Conservation (phyloP, 2,888 invertebrate species). For the Artemia sinica region DNA sequence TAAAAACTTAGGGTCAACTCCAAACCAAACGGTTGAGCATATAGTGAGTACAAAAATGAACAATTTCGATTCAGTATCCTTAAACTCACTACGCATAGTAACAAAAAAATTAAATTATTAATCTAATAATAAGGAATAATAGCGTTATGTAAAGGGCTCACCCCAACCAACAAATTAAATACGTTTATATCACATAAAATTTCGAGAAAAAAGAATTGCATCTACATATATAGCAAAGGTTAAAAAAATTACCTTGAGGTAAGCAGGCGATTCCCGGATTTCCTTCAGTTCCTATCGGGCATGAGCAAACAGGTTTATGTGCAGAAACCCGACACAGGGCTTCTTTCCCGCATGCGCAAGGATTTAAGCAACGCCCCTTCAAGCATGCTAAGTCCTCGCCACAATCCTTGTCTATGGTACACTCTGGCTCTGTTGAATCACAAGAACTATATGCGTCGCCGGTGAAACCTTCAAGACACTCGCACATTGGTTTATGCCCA, state of each 20-base stretch:
- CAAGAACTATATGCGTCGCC: slow-evolving; percentile 66
- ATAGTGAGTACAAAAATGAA: too few species aligned
- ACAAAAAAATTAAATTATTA: too few species aligned
- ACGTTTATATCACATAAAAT: too few species aligned
- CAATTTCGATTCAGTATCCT: too few species aligned
- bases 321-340: slow-evolving; percentile 54
- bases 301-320: slow-evolving; percentile 61
- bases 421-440: slow-evolving; percentile 52
- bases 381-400: slow-evolving; percentile 49
- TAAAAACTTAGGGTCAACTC: too few species aligned
- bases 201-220: too few species aligned
- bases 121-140: too few species aligned
- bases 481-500: slow-evolving; percentile 59
- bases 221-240: slow-evolving; percentile 13
- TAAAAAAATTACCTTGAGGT: slow-evolving; percentile 34
- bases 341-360: slow-evolving; percentile 53
- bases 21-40: too few species aligned
- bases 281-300: slow-evolving; percentile 47
- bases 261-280: slow-evolving; percentile 62
- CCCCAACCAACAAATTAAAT: too few species aligned
- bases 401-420: slow-evolving; percentile 49
- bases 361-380: slow-evolving; percentile 58
- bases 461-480: slow-evolving; percentile 52
- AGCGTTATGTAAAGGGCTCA: too few species aligned
- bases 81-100: too few species aligned